These are phyloP conservation scores for Seriola aureovittata DNA, from an alignment of 2,113 vertebrate species.

Conservation along the genomic window DNA sequence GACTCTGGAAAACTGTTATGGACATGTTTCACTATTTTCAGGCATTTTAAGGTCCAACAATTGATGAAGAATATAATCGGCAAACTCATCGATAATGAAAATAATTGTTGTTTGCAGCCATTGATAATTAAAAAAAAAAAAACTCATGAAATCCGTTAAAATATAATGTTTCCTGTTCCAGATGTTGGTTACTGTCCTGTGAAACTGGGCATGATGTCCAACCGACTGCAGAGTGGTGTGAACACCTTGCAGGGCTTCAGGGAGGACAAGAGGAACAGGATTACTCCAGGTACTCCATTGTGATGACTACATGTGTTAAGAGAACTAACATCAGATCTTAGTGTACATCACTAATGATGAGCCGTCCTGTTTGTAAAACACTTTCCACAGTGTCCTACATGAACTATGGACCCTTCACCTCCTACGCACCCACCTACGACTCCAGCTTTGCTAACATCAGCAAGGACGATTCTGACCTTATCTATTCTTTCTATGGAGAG, in stretches of 20 bases:
- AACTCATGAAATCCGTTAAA: neutral
- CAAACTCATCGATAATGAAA: neutral
- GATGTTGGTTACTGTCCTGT: conserved; percentile 93
- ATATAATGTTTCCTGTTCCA: conserved; percentile 62
- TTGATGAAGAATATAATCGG: neutral
- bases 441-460: conserved; percentile 96
- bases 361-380: neutral
- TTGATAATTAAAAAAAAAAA: too few species aligned
- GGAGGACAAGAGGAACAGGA: conserved; percentile 97
- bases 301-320: neutral
- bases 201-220: conserved; percentile 93
- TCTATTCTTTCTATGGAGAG: conserved; percentile 93
- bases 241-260: conserved; percentile 96
- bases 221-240: conserved; percentile 93
- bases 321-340: neutral
- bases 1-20: too few species aligned
- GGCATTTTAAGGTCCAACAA: neutral
- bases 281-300: conserved; percentile 88
- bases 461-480: conserved; percentile 96
- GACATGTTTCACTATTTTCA: neutral
- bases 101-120: neutral
- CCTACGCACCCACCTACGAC: conserved; percentile 95
- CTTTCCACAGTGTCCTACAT: conserved; percentile 90
- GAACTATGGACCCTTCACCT: conserved; percentile 96
- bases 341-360: neutral